Base-by-base conservation (phyloP, 2,888 invertebrate species). In the Pyrocoelia pectoralis region DNA sequence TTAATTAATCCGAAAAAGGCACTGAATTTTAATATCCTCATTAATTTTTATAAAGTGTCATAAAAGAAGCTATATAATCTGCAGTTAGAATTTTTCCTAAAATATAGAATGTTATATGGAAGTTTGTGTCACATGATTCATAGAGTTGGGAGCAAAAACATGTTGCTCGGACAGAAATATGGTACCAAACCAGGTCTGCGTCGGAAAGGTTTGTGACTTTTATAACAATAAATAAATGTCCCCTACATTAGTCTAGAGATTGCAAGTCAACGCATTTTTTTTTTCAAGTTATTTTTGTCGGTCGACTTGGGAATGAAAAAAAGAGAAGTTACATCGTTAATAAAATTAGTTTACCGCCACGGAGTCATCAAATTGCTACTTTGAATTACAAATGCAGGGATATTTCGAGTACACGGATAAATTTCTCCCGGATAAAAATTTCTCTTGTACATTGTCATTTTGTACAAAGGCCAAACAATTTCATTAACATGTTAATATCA, bases 111-210 rank as follows among this genome's bases (percentile, higher is more conserved):
- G 70, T 72, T 75, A 74, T 74, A 67, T 69, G 68, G 65, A 61
- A 65, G 67, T 67, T 65, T 68, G 68, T 69, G 71, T 70, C 71
- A 66, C 65, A 73, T 73, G 77, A 79, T 79, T 79, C 78, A 79
- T 79, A 72, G 74, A 76, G 75, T 76, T 72, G 73, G 74, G 72
- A 68, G 74, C 76, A 79, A 78, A 80, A 80, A 80, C 79, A 80
- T 79, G 78, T 79, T 80, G 79, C 79, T 72, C 73, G 72, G 79
- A 78, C 79, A 79, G 80, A 80, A 79, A 78, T 80, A 80, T 79
- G 78, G 74, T 71, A 59, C 68, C 66, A 71, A 24, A 68, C 68
- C 69, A 70, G 67, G 56, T 68, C 75, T 76, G 76, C 68, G 73
- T 69, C 65, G 70, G 76, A 77, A 77, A 76, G 75, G 76, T 77